Evolutionary conservation across 2,113 vertebrate species (phyloP).

Genomic region (Conger conger): DNA sequence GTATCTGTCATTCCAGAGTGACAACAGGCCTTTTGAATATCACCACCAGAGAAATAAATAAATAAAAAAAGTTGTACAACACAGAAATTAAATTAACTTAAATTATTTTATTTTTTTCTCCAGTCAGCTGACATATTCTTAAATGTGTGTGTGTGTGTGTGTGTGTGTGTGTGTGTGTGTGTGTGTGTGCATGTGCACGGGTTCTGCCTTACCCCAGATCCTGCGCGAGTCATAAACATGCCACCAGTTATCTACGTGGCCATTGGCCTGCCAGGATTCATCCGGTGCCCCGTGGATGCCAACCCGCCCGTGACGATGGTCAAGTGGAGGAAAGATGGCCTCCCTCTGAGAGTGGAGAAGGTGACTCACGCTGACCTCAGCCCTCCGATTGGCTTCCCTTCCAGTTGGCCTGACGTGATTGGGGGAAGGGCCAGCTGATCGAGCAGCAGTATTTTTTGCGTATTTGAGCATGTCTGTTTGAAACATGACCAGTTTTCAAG

Average conservation of each 20-base stretch:
- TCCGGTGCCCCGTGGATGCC: slow-evolving; percentile 94
- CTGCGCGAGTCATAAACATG: slow-evolving; percentile 97
- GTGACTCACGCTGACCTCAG: slow-evolving; percentile 56
- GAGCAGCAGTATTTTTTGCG: no score
- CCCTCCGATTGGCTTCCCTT: neutral
- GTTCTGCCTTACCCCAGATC: slow-evolving; percentile 68
- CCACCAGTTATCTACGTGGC: slow-evolving; percentile 92
- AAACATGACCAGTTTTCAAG: no score
- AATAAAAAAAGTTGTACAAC: neutral
- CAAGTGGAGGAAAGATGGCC: slow-evolving; percentile 96
- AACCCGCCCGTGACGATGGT: slow-evolving; percentile 89
- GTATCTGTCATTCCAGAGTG: neutral
- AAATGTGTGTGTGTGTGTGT: neutral
- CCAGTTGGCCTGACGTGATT: neutral
- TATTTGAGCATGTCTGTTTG: no score
- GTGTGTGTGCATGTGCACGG: neutral
- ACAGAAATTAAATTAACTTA: no score
- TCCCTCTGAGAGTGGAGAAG: slow-evolving; percentile 92
- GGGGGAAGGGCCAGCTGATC: neutral
- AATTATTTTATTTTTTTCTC: no score
- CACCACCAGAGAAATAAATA: neutral
- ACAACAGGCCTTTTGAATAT: neutral
- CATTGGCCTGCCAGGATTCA: slow-evolving; percentile 91
- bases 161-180: neutral
- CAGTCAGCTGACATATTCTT: neutral